Evolutionary conservation across 2,888 invertebrate species (phyloP), one percentile per base, ranked within the genome.

Genomic region (Apoda limacodes): DNA sequence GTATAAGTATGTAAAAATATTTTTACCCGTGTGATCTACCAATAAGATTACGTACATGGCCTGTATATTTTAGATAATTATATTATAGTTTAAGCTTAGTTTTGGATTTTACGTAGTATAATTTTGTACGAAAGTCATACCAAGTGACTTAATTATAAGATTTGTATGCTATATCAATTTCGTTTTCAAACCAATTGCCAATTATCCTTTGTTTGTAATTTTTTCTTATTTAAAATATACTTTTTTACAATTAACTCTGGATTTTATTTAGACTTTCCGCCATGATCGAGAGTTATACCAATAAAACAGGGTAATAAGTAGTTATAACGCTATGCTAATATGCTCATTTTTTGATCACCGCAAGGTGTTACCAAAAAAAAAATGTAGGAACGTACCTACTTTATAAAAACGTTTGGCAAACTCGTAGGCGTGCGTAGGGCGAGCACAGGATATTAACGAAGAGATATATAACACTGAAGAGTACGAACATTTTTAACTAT

Each of bases 141-240:
- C 52, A 55, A 48, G 43, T 60, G 60, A 56, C 55, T 52, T 53
- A 46, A 39, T 50, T 52, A 24, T 43, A 54, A 53, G 50, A 49
- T 52, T 42, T 57, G 47, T 61, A 52, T 51, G 50, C 56, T 53
- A 48, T 48, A 52, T 32, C 43, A 38, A 29, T 43, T 49, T 49
- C 43, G 44, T 46, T 62, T 60, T 59, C 45, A 55, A 44, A 54
- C 55, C 51, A 61, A 70, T 67, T 71, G 71, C 70, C 72, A 66
- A 66, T 62, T 45, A 61, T 44, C 60, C 58, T 60, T 55, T 60
- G 53, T 55, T 55, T 62, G 60, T 64, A 67, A 59, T 53, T 57
- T 62, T 64, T 50, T 50, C 33, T 70, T 71, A 63, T 63, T 64
- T 68, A 55, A 65, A 67, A 69, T 70, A 70, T 68, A 71, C 59